Evolutionary conservation across 2,888 invertebrate species (phyloP).

Genomic region (Stenodema calcarata): DNA sequence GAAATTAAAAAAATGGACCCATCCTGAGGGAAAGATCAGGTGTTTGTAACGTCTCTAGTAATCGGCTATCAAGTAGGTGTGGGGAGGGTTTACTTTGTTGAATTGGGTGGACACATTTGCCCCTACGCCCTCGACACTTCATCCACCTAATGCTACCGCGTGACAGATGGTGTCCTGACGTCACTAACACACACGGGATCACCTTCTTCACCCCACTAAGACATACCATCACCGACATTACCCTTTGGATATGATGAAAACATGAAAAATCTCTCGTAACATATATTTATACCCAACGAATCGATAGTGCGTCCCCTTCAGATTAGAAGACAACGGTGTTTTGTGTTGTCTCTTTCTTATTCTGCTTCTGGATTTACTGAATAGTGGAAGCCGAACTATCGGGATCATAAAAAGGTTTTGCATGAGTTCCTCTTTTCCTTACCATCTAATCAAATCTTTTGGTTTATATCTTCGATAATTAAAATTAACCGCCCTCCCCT

Average conservation of each 20-base stretch:
- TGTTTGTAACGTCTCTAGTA: constrained; percentile 22
- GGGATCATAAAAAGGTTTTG: too few relatives aligned
- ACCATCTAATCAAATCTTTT: too few relatives aligned
- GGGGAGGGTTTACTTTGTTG: constrained; percentile 2
- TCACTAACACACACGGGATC: not conserved
- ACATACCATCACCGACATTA: not conserved
- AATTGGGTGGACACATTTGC: not conserved
- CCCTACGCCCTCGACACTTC: not conserved
- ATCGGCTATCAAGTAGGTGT: constrained; percentile 16
- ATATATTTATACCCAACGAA: not conserved
- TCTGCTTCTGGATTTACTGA: too few relatives aligned
- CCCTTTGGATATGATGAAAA: not conserved
- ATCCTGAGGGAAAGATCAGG: constrained; percentile 40
- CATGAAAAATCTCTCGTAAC: not conserved
- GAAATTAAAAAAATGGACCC: not conserved
- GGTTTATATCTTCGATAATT: too few relatives aligned
- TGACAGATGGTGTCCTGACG: constrained; percentile 41
- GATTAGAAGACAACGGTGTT: too few relatives aligned
- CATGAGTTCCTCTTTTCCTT: too few relatives aligned
- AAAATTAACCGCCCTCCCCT: too few relatives aligned
- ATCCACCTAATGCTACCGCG: constrained; percentile 19
- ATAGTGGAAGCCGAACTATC: too few relatives aligned
- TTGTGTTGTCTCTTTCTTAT: too few relatives aligned
- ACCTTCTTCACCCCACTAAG: not conserved
- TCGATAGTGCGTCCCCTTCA: not conserved